Conservation (phyloP, 2,797 vertebrate genomes). For the Cossypha niveicapilla region DNA sequence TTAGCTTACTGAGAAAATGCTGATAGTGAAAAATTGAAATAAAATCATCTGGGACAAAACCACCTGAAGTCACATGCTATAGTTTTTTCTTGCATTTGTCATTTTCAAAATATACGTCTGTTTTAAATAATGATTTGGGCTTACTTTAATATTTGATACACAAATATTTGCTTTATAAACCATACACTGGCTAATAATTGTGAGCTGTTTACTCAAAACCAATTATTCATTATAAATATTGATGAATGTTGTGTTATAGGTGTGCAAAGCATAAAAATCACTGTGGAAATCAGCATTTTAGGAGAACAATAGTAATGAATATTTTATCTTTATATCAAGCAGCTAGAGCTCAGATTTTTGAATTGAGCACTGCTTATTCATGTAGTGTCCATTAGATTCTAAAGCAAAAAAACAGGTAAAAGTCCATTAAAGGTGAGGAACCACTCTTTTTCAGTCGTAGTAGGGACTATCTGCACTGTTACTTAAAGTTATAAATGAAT, state of each 20-base stretch:
- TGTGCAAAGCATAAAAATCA: not conserved
- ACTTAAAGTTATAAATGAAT: not conserved
- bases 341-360: not conserved
- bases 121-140: not conserved
- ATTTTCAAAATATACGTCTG: not conserved
- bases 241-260: not conserved
- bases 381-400: not conserved
- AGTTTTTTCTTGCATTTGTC: not conserved
- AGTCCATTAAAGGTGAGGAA: not conserved
- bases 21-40: not conserved
- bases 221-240: constrained; percentile 19
- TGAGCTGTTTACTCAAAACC: not conserved
- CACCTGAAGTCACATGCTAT: not conserved
- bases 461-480: not conserved
- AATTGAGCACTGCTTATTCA: not conserved
- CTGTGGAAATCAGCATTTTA: not conserved
- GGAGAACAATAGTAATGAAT: not conserved
- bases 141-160: not conserved
- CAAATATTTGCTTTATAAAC: not conserved
- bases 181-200: not conserved
- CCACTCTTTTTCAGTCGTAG: not conserved
- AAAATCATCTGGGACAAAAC: not conserved
- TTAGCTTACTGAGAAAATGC: not conserved
- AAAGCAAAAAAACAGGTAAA: not conserved
- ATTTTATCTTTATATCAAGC: not conserved